Conservation (phyloP, 2,797 vertebrate species). For the Manis javanica region DNA sequence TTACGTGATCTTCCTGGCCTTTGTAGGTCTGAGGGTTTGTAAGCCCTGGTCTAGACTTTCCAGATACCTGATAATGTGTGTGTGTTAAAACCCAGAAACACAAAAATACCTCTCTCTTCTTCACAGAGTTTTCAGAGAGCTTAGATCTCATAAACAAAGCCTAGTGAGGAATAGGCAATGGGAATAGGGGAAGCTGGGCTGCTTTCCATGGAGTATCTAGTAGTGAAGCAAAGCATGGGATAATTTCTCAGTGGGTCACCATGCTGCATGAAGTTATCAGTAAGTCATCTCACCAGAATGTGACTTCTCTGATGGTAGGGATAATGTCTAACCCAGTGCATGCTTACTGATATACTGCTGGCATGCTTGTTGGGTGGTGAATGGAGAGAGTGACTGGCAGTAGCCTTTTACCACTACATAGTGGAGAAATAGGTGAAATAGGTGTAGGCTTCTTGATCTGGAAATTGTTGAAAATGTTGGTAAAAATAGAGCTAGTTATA, state of each 20-base stretch:
- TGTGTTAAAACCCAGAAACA: neutral
- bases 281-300: neutral
- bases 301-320: neutral
- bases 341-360: neutral
- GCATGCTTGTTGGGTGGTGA: neutral
- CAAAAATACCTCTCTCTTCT: neutral
- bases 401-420: neutral
- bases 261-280: neutral
- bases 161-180: neutral
- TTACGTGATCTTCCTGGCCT: neutral
- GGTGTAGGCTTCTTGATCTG: neutral
- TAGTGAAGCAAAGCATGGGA: neutral
- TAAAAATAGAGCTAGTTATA: neutral
- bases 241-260: neutral
- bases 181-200: neutral
- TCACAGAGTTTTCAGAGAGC: neutral
- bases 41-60: slow-evolving; percentile 9
- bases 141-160: neutral
- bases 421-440: neutral
- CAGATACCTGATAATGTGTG: neutral
- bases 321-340: neutral
- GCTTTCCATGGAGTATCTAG: neutral
- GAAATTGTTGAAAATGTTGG: neutral
- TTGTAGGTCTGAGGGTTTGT: neutral
- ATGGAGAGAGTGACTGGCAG: neutral